Evolutionary conservation across 92 coral and sea anemone species (phyloP), one percentile per base, ranked within the genome.

Genomic region (Porites cylindrica): DNA sequence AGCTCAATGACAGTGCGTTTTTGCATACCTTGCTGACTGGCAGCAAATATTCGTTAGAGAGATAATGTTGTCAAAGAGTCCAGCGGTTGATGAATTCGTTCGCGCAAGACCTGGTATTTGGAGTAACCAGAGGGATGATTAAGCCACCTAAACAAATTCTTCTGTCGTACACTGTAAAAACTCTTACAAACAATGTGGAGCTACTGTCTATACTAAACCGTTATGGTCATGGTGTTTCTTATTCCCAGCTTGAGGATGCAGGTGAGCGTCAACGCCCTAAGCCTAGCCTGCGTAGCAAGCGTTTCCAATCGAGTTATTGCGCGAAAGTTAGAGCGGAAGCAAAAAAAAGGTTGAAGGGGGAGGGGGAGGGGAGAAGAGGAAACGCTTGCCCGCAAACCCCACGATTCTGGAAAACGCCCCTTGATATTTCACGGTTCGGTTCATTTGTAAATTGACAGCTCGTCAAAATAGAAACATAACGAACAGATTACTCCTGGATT

Each of bases 211-310:
- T 76, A 8, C 60, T 90, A 1, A 90, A 86, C 16, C 38, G 74
- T 14, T 81, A 32, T 50, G 88, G 85, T 12, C 91, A 91, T 32
- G 85, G 85, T 4, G 54, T 91, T 17, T 47, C 91, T 13, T 82
- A 87, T 69, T 91, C 94, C 18, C 85, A 90, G 54, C 63, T 91
- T 10, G 91, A 87, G 71, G 93, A 90, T 82, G 91, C 90, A 29
- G 92, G 87, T 1, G 89, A 88, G 83, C 82, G 92, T 14, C 61
- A 43, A 13, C 92, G 92, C 1, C 94, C 94, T 23, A 23, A 23
- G 24, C 24, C 24, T 23, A 23, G 24, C 24, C 24, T 23, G 24
- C 24, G 24, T 23, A 23, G 24, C 24, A 23, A 23, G 24, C 24
- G 24, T 23, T 23, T 23, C 24, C 24, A 23, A 23, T 23, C 24